Evolutionary conservation across 2,888 invertebrate genomes (phyloP).

Genomic region (Nomada ruficornis): DNA sequence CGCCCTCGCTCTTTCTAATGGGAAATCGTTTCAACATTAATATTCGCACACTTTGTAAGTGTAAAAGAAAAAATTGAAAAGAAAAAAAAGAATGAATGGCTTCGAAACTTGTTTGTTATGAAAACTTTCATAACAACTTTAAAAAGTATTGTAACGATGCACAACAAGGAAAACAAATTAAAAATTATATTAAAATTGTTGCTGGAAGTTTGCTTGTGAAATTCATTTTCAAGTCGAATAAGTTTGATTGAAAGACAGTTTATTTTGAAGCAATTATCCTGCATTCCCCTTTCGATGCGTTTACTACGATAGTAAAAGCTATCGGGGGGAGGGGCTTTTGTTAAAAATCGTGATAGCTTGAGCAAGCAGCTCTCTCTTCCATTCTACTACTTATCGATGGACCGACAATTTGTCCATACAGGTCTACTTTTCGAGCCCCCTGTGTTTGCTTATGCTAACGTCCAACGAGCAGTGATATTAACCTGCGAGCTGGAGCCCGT

Average conservation of each 20-base stretch:
- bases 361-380: slow-evolving; percentile 40
- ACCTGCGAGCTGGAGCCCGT: slow-evolving; percentile 61
- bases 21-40: too few relatives aligned
- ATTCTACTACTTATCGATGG: slow-evolving; percentile 44
- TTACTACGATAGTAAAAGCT: background rate
- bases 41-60: too few relatives aligned
- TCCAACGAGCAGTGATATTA: slow-evolving; percentile 78
- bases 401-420: slow-evolving; percentile 38
- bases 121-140: too few relatives aligned
- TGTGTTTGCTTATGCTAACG: slow-evolving; percentile 80
- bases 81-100: too few relatives aligned
- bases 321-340: slow-evolving; percentile 7
- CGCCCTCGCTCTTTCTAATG: too few relatives aligned
- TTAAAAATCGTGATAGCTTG: slow-evolving; percentile 30
- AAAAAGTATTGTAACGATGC: too few relatives aligned
- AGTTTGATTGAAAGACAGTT: background rate
- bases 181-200: background rate
- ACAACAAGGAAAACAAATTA: background rate
- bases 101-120: too few relatives aligned
- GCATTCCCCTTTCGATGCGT: background rate
- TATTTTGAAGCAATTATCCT: slow-evolving; percentile 3
- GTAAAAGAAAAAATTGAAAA: too few relatives aligned
- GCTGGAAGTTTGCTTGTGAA: too few relatives aligned
- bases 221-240: background rate
- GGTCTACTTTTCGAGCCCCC: slow-evolving; percentile 46